These are phyloP conservation scores for Arizona elegans DNA, from an alignment of 2,113 vertebrate species.

Conservation along the genomic window DNA sequence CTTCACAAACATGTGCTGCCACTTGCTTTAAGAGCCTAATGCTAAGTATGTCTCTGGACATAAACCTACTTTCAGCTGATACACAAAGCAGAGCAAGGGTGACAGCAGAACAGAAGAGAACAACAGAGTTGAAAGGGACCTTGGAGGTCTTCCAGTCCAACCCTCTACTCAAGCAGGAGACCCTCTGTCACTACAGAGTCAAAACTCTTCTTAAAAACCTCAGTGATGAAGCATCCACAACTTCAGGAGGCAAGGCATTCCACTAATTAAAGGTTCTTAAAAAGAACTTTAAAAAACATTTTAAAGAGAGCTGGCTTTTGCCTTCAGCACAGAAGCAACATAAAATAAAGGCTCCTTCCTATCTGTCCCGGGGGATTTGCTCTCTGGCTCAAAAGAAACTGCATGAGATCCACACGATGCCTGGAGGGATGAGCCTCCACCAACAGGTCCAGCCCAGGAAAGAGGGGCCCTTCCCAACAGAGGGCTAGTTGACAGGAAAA, in stretches of 20 bases:
- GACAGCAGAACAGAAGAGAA: background rate
- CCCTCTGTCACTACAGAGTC: background rate
- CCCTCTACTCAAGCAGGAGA: background rate
- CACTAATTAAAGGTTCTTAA: background rate
- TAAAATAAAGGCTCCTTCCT: background rate
- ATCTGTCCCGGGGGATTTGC: too few species aligned
- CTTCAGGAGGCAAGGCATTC: background rate
- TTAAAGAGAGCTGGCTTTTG: background rate
- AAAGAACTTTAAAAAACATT: background rate
- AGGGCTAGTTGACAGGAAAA: background rate
- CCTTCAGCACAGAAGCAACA: background rate
- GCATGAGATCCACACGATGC: background rate
- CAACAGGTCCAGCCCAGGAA: background rate
- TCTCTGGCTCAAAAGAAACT: background rate
- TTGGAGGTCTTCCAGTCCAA: background rate
- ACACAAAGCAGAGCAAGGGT: background rate
- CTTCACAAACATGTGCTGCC: background rate
- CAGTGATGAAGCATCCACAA: background rate
- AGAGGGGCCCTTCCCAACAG: background rate
- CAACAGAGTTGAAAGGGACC: background rate
- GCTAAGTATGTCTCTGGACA: background rate
- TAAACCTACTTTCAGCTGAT: background rate
- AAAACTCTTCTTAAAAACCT: background rate
- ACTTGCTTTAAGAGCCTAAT: background rate
- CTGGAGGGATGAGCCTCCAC: background rate